phyloP scores from a whole-genome alignment of 2,888 invertebrate species.

The Deilephila porcellus region DNA sequence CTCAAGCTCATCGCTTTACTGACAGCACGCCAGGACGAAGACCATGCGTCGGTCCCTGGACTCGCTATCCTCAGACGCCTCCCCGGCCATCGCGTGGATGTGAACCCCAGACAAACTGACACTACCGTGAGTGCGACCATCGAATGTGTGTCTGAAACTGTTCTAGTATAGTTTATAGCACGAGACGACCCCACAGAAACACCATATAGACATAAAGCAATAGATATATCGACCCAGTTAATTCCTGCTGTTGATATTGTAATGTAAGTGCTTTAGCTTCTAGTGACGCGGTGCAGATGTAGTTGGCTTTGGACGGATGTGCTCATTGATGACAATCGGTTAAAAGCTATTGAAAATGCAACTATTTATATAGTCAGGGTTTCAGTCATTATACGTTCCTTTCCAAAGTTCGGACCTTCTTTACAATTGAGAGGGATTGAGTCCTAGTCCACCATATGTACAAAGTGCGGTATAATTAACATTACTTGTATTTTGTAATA shows the following conservation, averaged over 20 bases:
- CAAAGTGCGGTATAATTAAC: too few relatives aligned
- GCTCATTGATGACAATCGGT: background rate
- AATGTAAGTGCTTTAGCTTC: slow-evolving; percentile 32
- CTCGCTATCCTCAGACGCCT: slow-evolving; percentile 73
- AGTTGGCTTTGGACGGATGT: background rate
- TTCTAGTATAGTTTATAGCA: slow-evolving; percentile 21
- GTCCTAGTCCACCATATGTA: too few relatives aligned
- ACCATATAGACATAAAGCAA: slow-evolving; percentile 28
- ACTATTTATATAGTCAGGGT: background rate
- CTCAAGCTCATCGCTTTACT: slow-evolving; percentile 80
- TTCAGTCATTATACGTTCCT: background rate
- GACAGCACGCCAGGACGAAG: slow-evolving; percentile 69
- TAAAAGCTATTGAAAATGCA: background rate
- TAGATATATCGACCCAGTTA: slow-evolving; percentile 29
- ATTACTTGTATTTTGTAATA: too few relatives aligned
- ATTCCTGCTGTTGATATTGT: slow-evolving; percentile 29
- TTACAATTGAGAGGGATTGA: too few relatives aligned
- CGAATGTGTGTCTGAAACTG: slow-evolving; percentile 21
- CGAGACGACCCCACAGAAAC: slow-evolving; percentile 30
- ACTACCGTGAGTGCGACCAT: slow-evolving; percentile 23
- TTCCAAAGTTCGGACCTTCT: background rate
- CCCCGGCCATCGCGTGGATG: slow-evolving; percentile 79
- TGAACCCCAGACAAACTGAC: slow-evolving; percentile 31
- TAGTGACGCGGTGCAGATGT: slow-evolving; percentile 27
- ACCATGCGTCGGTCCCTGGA: slow-evolving; percentile 67